Conservation (phyloP, 2,797 vertebrate species). For the Sebastes hubbsi region DNA sequence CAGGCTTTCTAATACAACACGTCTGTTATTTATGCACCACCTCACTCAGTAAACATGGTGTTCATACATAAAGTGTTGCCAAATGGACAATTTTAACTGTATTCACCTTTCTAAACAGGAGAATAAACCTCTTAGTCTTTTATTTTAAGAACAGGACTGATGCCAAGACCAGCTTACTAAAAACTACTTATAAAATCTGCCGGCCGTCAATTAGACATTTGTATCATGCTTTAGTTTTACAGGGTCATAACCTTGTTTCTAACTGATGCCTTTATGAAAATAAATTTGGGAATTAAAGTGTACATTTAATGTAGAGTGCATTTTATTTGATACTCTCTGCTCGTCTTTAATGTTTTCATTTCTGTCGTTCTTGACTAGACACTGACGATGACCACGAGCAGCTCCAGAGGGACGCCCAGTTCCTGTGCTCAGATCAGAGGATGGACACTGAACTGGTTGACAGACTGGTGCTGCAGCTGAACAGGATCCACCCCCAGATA, state of each 20-base stretch:
- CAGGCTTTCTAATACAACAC: not conserved
- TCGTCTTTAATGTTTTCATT: not conserved
- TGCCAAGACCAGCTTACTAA: conserved; percentile 45
- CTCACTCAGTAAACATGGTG: not conserved
- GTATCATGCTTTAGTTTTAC: not conserved
- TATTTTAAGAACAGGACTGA: conserved; percentile 50
- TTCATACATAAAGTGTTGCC: not conserved
- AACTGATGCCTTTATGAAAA: not conserved
- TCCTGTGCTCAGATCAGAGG: conserved; percentile 82
- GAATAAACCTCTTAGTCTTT: conserved; percentile 65
- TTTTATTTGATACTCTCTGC: not conserved
- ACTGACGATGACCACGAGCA: conserved; percentile 78
- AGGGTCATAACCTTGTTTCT: not conserved
- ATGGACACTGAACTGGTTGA: conserved; percentile 88
- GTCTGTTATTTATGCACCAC: not conserved
- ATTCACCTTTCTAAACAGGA: conserved; percentile 24
- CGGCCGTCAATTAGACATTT: conserved; percentile 7
- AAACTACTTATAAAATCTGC: conserved; percentile 46
- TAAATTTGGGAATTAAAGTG: not conserved
- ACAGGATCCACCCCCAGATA: conserved; percentile 91
- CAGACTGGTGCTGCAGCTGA: conserved; percentile 91
- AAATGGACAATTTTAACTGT: not conserved
- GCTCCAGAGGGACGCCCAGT: conserved; percentile 84
- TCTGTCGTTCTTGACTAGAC: conserved; percentile 36
- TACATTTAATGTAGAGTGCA: not conserved